Evolutionary conservation across 2,113 vertebrate species (phyloP).

Genomic region (Symphodus melops): DNA sequence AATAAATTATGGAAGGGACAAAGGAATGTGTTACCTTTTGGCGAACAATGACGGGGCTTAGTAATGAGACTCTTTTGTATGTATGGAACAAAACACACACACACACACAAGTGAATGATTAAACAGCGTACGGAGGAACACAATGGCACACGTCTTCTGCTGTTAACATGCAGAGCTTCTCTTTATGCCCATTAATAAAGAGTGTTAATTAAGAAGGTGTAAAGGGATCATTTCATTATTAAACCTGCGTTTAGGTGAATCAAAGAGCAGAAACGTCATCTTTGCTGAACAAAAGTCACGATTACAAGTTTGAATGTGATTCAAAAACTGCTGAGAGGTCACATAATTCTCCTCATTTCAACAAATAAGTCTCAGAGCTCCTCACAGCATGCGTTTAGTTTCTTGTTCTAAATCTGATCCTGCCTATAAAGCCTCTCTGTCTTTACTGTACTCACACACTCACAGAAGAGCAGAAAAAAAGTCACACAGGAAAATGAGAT

Average conservation of each 20-base stretch:
- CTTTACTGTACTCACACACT: neutral
- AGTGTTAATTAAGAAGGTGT: neutral
- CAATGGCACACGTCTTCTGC: slow-evolving; percentile 48
- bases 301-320: neutral
- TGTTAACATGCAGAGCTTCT: slow-evolving; percentile 12
- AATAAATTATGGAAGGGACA: slow-evolving; percentile 27
- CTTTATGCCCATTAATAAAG: neutral
- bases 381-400: no score
- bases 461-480: neutral
- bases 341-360: neutral
- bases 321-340: neutral
- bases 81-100: neutral
- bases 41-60: slow-evolving; percentile 27
- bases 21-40: slow-evolving; percentile 41
- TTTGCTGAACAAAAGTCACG: slow-evolving; percentile 7
- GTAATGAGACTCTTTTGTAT: neutral
- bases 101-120: neutral
- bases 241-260: neutral
- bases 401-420: no score
- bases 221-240: neutral
- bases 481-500: neutral
- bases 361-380: neutral
- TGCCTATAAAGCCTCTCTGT: neutral
- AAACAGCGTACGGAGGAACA: neutral
- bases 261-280: slow-evolving; percentile 10